Base-by-base conservation (phyloP, 2,797 vertebrate species). In the Chrosomus eos region DNA sequence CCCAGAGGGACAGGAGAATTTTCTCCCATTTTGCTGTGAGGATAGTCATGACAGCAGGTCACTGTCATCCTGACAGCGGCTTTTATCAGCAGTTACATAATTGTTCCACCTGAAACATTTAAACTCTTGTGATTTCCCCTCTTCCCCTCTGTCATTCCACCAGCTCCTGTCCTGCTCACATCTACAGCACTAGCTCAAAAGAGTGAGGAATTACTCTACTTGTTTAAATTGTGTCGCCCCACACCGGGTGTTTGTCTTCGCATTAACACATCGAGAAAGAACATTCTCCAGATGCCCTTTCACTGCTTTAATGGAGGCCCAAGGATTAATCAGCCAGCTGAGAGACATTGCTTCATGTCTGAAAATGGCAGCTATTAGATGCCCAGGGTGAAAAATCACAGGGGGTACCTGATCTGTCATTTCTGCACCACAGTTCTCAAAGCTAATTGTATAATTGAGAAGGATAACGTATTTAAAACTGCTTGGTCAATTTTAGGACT, bases 61-160 rank as follows among this genome's bases (percentile, higher is more conserved):
- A 55, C 67, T 67, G 40, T 87, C 80, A 73, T 48, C 28, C 26
- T 67, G 79, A 82, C 79, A 82, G 77, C 31, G n/a, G 64, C 23
- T 80, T n/a, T 80, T 75, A 84, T 81, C 28, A 83, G 66, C 45
- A 38, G 36, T 85, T 85, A 85, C 68, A 83, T 83, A 88, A 85
- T 62, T 82, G 83, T 85, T 82, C 86, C 45, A 78, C 67, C 67
- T 66, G 64, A 82, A 78, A 81, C 83, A 79, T 88, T 80, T 78
- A 80, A 51, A 82, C 23, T 82, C 74, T 28, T 76, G 14, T 66
- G 43, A 58, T 80, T 81, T 85, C 68, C 55, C 48, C 38, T 48
- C 14, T 48, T 77, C 60, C 43, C 45, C 18, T 71, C 43, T 53
- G 38, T 77, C 79, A 72, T 64, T 26, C 66, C 71, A 83, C 55